These are phyloP conservation scores for Caenorhabditis wallacei DNA, from an alignment of 2,888 invertebrate species.

Conservation along the genomic window DNA sequence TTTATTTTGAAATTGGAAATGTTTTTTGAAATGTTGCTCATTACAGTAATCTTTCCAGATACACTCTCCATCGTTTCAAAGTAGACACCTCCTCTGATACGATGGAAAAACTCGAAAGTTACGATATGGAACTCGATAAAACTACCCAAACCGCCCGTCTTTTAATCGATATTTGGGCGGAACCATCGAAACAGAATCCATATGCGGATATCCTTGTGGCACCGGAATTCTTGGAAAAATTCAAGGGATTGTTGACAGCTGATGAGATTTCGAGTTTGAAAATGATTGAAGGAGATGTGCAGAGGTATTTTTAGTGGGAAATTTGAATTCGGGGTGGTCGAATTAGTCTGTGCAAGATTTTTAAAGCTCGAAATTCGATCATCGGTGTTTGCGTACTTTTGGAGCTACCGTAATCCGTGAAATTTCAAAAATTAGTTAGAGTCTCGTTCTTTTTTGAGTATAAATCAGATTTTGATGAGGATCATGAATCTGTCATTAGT, in stretches of 20 bases:
- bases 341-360: too few species aligned
- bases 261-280: slow-evolving; percentile 31
- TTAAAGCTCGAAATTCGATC: too few species aligned
- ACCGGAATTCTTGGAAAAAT: slow-evolving; percentile 68
- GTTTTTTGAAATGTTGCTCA: too few species aligned
- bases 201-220: slow-evolving; percentile 77
- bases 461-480: too few species aligned
- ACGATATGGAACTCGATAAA: slow-evolving; percentile 55
- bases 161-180: slow-evolving; percentile 79
- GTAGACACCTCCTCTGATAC: slow-evolving; percentile 46
- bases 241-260: slow-evolving; percentile 22
- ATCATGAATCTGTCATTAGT: background rate
- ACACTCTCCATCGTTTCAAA: slow-evolving; percentile 52
- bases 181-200: slow-evolving; percentile 71
- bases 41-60: too few species aligned
- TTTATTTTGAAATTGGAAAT: too few species aligned
- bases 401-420: too few species aligned
- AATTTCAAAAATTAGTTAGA: background rate
- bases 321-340: too few species aligned
- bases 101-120: slow-evolving; percentile 55
- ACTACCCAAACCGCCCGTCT: slow-evolving; percentile 48
- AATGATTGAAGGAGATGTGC: slow-evolving; percentile 51
- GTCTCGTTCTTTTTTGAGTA: too few species aligned
- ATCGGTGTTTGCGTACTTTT: too few species aligned
- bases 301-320: slow-evolving; percentile 34